A percentile compares a stretch with the other conserved stretches of the same genome.
These are phyloP conservation scores for Acestrorhynchus altus DNA, from an alignment of 2,797 vertebrate species.

Conservation along the genomic window DNA sequence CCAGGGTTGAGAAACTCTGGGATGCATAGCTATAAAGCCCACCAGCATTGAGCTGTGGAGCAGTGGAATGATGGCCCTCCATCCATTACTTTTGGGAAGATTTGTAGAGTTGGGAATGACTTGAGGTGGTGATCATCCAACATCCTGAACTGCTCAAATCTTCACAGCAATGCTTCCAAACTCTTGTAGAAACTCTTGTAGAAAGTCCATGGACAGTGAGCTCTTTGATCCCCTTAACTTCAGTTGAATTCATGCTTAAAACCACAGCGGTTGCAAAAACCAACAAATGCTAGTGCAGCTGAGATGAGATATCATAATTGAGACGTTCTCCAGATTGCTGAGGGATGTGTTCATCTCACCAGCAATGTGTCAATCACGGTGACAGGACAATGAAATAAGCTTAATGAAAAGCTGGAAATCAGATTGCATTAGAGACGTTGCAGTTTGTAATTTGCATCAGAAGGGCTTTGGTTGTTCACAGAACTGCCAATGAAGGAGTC, in stretches of 20 bases:
- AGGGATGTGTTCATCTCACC: constrained; percentile 21
- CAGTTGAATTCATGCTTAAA: not conserved
- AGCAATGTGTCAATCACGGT: constrained; percentile 16
- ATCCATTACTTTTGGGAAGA: too few relatives aligned
- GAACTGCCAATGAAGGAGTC: not conserved
- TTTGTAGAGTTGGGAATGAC: too few relatives aligned
- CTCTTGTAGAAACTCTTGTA: too few relatives aligned
- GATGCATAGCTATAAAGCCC: too few relatives aligned
- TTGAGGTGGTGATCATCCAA: too few relatives aligned
- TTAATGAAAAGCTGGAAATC: constrained; percentile 35
- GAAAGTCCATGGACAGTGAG: too few relatives aligned
- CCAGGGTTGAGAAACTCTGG: too few relatives aligned
- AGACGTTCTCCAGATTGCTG: not conserved
- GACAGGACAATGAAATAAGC: constrained; percentile 38
- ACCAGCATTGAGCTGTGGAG: too few relatives aligned
- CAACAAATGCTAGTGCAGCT: not conserved
- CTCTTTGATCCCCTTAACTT: too few relatives aligned
- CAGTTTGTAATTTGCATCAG: constrained; percentile 18
- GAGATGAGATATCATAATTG: not conserved
- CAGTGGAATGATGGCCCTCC: too few relatives aligned
- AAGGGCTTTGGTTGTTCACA: constrained; percentile 19
- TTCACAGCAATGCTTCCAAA: too few relatives aligned
- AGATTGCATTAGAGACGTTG: not conserved
- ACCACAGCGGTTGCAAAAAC: not conserved
- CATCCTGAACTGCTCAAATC: too few relatives aligned